phyloP scores from a whole-genome alignment of 1,140 invertebrate species.

The Trachymyrmex septentrionalis region DNA sequence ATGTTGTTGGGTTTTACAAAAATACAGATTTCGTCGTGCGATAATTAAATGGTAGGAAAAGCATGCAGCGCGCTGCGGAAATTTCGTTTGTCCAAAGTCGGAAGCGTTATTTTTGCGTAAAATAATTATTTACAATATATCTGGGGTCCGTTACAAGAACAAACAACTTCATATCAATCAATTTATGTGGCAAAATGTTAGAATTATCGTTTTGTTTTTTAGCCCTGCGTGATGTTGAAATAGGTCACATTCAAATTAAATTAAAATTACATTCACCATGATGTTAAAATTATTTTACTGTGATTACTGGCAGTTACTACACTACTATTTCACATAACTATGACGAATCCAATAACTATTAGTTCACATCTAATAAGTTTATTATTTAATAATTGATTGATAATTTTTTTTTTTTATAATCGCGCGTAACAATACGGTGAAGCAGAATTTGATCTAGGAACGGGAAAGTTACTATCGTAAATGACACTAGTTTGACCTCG shows the following conservation, averaged over 20 bases:
- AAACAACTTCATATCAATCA: not conserved
- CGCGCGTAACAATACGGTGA: not conserved
- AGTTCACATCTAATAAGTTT: not conserved
- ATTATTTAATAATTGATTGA: not conserved
- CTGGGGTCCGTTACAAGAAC: not conserved
- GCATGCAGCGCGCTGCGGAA: not conserved
- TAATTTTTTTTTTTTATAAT: not conserved
- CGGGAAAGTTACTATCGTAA: conserved; percentile 50
- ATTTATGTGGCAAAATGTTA: not conserved
- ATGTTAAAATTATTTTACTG: not conserved
- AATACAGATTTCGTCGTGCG: conserved; percentile 2
- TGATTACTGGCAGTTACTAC: not conserved
- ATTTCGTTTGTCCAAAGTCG: conserved; percentile 1
- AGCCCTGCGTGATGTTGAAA: not conserved
- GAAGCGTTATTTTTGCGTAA: conserved; percentile 11
- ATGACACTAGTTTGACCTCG: conserved; percentile 38
- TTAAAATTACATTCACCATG: not conserved
- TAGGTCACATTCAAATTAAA: conserved; percentile 4
- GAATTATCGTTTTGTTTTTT: not conserved
- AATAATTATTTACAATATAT: conserved; percentile 41
- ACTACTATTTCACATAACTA: not conserved
- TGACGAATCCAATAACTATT: not conserved
- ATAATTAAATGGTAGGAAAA: conserved; percentile 36
- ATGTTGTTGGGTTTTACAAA: not conserved
- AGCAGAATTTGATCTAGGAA: conserved; percentile 33